Evolutionary conservation across 2,888 invertebrate genomes (phyloP), one percentile per base, ranked within the genome.

Genomic region (Drosophila maculinotata): DNA sequence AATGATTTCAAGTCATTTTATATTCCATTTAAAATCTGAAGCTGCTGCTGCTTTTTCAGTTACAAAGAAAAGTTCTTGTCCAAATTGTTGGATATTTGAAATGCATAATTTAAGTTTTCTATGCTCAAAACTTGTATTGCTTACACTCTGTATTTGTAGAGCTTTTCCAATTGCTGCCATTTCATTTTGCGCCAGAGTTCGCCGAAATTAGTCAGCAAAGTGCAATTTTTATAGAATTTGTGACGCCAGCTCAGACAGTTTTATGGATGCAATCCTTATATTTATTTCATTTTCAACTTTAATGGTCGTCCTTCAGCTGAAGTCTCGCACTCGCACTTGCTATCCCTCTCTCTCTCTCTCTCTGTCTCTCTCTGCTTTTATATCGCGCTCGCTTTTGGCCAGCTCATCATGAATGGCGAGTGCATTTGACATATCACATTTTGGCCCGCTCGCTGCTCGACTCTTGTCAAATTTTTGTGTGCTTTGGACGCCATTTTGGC

Each of bases 371-470:
- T 1, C n/a, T 1, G n/a, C 33, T 10, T 4, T 9, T n/a, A n/a
- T n/a, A n/a, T n/a, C n/a, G n/a, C n/a, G n/a, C n/a, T 5, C 12
- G 6, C 28, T 17, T 12, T 30, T 42, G 44, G 26, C 39, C 20
- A 33, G 42, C 59, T 41, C 59, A 65, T 65, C 52, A 64, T 57
- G 35, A 56, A 20, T 35, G 54, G 54, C 53, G 73, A 76, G 67
- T 81, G 81, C 84, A 81, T 81, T 86, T 81, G 81, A 81, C 87
- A 81, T 83, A 86, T 81, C 87, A 77, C 80, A 86, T 86, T 86
- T 79, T 86, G 83, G 76, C 60, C 45, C 58, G 65, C 63, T 58
- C 28, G 58, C 53, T 38, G 45, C 45, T 59, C 36, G 56, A 45
- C 60, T 62, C 67, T 76, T 72, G 69, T 73, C 73, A 57, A 72